Conservation (phyloP, 2,888 invertebrate genomes). For the Rhabditoides inermis region DNA sequence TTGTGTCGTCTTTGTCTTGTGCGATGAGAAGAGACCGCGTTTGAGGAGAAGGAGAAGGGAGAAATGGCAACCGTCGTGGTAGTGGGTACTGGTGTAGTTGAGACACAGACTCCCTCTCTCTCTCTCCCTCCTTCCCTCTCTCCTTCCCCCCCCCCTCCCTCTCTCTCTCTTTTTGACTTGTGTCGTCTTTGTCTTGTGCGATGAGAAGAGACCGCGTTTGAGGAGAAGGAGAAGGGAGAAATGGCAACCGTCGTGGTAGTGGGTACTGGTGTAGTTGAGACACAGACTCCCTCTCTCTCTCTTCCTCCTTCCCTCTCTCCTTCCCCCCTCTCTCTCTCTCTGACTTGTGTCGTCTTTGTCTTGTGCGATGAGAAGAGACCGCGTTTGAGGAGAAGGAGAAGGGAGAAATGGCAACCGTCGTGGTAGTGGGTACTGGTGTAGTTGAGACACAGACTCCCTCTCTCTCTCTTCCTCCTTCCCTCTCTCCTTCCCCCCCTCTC, state of each 20-base stretch:
- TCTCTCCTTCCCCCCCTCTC: neutral
- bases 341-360: constrained; percentile 3
- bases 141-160: constrained; percentile 1
- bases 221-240: no score
- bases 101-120: neutral
- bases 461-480: neutral
- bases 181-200: no score
- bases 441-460: constrained; percentile 4
- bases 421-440: neutral
- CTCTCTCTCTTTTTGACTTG: constrained; percentile 2
- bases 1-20: no score
- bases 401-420: neutral
- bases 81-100: no score
- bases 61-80: no score
- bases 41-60: no score
- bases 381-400: no score
- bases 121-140: neutral
- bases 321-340: neutral
- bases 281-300: neutral
- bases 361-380: no score
- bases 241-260: no score
- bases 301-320: neutral
- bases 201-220: no score
- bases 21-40: no score
- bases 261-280: no score